Conservation (phyloP, 2,797 vertebrate species). For the Champsocephalus gunnari region DNA sequence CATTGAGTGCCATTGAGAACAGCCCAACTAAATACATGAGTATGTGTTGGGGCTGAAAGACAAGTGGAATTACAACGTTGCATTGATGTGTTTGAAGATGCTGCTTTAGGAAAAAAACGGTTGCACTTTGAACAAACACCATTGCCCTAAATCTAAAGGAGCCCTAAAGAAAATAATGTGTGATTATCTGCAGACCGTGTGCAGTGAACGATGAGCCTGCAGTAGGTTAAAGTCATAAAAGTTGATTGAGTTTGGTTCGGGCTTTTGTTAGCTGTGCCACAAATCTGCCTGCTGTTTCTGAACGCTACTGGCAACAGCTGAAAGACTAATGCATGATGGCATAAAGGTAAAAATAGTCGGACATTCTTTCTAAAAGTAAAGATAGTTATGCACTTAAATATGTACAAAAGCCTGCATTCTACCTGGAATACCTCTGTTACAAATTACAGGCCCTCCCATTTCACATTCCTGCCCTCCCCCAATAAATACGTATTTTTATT, state of each 20-base stretch:
- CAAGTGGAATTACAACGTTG: conserved; percentile 4
- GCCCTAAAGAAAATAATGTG: conserved; percentile 14
- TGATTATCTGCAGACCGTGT: conserved; percentile 31
- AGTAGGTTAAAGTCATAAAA: conserved; percentile 48
- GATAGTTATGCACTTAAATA: neutral
- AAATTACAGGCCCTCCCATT: too few species aligned
- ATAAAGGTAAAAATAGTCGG: neutral
- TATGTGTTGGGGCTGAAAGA: neutral
- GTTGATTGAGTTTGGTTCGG: conserved; percentile 62
- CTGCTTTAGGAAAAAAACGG: neutral
- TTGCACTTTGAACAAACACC: conserved; percentile 12
- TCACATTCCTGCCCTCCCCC: too few species aligned
- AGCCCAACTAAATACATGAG: neutral
- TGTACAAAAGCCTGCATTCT: neutral
- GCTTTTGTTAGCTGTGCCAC: conserved; percentile 11
- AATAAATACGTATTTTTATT: too few species aligned
- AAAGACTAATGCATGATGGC: neutral
- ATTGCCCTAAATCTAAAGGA: neutral
- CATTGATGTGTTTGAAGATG: conserved; percentile 15
- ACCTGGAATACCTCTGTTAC: too few species aligned
- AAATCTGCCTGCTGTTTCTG: conserved; percentile 4
- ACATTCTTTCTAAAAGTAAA: neutral
- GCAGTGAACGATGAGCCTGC: conserved; percentile 39
- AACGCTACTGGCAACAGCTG: conserved; percentile 20
- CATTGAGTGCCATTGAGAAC: neutral